Evolutionary conservation across 1,140 invertebrate genomes (phyloP), one percentile per base, ranked within the genome.

Genomic region (Venustaconcha ellipsiformis): DNA sequence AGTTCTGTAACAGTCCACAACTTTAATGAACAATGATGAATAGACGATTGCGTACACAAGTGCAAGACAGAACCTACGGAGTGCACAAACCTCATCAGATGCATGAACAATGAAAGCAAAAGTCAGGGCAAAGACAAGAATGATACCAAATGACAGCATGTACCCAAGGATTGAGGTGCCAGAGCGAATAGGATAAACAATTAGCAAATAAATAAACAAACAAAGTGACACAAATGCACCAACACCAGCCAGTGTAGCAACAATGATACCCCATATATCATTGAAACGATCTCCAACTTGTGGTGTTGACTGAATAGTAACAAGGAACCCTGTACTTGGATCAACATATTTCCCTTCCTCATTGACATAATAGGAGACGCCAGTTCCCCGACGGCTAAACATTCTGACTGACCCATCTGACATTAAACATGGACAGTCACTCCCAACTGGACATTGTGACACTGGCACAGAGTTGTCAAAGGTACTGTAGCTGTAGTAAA

Each of bases 101-200:
- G 91, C 88, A 62, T 90, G 88, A 13, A 91, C 81, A 20, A 92
- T 86, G 81, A 92, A 92, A 12, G 89, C 87, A 73, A 92, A 90
- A 70, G 91, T 91, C 37, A 89, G 84, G 13, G 84, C 80, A 78
- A 90, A 92, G 57, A 92, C 72, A 5, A 91, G 78, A 20, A 92
- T 82, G 62, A 92, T 85, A 23, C 90, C 91, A 74, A 91, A 87
- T 11, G 90, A 81, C 14, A 91, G 88, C 78, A 91, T 86, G 83
- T 90, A 92, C 0, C 91, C 91, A 3, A 92, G 81, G 13, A 91
- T 84, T 11, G 91, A 89, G 8, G 91, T 91, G 26, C 91, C 91
- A 30, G 89, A 87, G 23, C 88, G 84, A 14, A 88, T 86, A 6
- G 91, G 90, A 82, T 90, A 91, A 15, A 89, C 87, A 62, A 90